These are phyloP conservation scores for Cistogaster globosa DNA, from an alignment of 2,888 invertebrate genomes.

Conservation along the genomic window DNA sequence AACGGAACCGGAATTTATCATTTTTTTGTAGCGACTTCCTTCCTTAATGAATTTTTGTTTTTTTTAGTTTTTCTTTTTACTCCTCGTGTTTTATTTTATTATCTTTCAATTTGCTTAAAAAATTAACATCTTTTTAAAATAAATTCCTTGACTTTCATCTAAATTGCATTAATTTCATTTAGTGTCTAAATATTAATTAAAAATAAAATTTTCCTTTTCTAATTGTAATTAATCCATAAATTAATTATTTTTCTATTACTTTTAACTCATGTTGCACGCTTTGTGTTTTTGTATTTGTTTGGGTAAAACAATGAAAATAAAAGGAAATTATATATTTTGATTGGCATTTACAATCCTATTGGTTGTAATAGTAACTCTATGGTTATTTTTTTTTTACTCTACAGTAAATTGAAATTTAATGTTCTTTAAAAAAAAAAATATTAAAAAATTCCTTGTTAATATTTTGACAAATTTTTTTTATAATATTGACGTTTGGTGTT, in stretches of 20 bases:
- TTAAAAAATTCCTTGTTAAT: conserved; percentile 2
- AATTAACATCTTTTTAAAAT: neutral
- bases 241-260: conserved; percentile 55
- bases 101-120: neutral
- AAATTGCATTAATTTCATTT: conserved; percentile 39
- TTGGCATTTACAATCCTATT: conserved; percentile 55
- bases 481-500: conserved; percentile 80
- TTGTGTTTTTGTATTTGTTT: conserved; percentile 77
- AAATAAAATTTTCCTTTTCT: conserved; percentile 7
- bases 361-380: conserved; percentile 11
- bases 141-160: conserved; percentile 2
- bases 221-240: conserved; percentile 52
- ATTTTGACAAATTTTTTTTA: conserved; percentile 10
- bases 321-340: conserved; percentile 24
- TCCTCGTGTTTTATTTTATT: too few species aligned
- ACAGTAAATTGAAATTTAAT: conserved; percentile 59
- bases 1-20: too few species aligned
- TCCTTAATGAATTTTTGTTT: too few species aligned
- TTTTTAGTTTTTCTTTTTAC: too few species aligned
- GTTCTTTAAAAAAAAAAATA: conserved; percentile 9
- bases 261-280: conserved; percentile 79
- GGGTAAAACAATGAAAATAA: conserved; percentile 54
- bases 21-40: too few species aligned
- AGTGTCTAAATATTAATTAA: conserved; percentile 48
- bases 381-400: conserved; percentile 39